Evolutionary conservation across 2,113 vertebrate species (phyloP).

Genomic region (Tinamus guttatus): DNA sequence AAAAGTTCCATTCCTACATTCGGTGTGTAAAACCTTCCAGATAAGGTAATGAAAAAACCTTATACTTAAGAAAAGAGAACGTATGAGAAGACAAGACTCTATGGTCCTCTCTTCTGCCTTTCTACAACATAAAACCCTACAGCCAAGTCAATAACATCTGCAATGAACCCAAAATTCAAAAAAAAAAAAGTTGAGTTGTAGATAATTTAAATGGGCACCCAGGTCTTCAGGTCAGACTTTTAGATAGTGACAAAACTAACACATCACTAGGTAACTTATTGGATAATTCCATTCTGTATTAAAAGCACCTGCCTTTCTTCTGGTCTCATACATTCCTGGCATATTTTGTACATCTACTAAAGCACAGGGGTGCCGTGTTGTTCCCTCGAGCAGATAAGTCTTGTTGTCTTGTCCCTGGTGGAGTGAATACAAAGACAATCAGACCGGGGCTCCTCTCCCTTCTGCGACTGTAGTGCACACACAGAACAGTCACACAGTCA

Average conservation of each 20-base stretch:
- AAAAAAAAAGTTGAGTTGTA: neutral
- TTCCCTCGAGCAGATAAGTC: neutral
- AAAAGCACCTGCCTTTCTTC: neutral
- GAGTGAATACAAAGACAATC: neutral
- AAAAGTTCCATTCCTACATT: neutral
- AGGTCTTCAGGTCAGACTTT: neutral
- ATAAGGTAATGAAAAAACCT: neutral
- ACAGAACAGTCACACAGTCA: neutral
- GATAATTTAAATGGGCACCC: neutral
- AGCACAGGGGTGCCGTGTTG: neutral
- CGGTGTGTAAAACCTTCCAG: neutral
- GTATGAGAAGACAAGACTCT: neutral
- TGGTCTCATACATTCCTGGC: neutral
- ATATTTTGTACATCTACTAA: neutral
- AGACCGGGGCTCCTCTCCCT: neutral
- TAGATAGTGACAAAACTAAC: neutral
- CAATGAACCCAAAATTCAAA: neutral
- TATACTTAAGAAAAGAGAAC: neutral
- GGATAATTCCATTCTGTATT: neutral
- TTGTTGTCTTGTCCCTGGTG: neutral
- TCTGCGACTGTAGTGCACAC: neutral
- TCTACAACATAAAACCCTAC: neutral
- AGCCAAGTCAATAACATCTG: neutral
- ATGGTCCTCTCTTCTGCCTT: neutral
- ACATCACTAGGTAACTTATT: neutral